phyloP scores from a whole-genome alignment of 2,113 vertebrate genomes.

The Vidua chalybeata region DNA sequence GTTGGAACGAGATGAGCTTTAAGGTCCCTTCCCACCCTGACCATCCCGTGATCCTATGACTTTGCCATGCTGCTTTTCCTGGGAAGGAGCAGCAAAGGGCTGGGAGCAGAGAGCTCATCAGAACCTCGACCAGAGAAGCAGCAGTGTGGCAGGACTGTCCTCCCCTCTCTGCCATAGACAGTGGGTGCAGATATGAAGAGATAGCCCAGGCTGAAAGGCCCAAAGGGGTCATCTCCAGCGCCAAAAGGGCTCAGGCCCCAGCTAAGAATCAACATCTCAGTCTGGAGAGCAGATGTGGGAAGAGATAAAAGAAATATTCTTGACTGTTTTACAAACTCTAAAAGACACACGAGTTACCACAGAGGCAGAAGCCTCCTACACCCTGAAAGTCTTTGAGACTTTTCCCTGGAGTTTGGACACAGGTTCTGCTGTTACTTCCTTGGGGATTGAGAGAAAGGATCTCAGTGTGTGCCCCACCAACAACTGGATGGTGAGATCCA shows the following conservation, averaged over 20 bases:
- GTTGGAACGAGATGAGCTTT: not conserved
- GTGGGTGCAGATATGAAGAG: not conserved
- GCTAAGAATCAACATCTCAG: not conserved
- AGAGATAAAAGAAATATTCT: not conserved
- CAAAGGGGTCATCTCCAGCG: not conserved
- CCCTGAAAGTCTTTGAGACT: no score
- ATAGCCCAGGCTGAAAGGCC: not conserved
- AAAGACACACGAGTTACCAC: not conserved
- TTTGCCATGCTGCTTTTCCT: not conserved
- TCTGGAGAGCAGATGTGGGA: not conserved
- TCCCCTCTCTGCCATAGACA: not conserved
- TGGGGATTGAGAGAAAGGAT: not conserved
- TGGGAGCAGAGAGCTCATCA: accelerated
- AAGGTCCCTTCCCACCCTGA: not conserved
- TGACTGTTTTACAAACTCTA: no score
- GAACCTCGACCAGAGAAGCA: not conserved
- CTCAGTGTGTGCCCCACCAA: not conserved
- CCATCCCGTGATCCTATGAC: not conserved
- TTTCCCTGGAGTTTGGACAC: not conserved
- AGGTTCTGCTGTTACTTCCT: not conserved
- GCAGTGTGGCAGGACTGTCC: not conserved
- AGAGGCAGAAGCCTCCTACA: no score
- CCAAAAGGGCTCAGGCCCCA: not conserved
- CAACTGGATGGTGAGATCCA: not conserved
- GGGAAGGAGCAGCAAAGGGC: accelerated